Conservation (phyloP, 1,140 invertebrate genomes). For the Drosophila kohkoa region DNA sequence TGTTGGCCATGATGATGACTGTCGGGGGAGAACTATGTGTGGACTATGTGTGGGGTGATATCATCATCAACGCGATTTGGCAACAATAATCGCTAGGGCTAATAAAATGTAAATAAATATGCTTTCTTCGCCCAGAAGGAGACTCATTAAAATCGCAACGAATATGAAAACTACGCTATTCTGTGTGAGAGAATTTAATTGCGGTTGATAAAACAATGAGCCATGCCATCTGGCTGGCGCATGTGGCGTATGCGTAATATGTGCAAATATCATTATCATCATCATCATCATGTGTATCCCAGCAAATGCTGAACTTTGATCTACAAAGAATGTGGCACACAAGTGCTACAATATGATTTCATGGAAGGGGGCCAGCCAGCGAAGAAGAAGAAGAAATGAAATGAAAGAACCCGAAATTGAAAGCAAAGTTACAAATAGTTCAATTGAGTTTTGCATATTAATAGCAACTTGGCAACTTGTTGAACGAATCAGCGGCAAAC, state of each 20-base stretch:
- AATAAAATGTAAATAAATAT: conserved; percentile 80
- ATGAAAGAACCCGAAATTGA: conserved; percentile 39
- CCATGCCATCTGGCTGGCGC: conserved; percentile 4
- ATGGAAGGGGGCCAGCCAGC: background rate
- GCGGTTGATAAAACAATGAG: conserved; percentile 28
- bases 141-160: conserved; percentile 27
- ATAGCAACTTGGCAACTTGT: conserved; percentile 30
- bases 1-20: conserved; percentile 14
- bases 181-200: conserved; percentile 29
- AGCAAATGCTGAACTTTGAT: conserved; percentile 65
- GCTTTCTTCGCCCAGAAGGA: conserved; percentile 51
- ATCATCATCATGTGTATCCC: background rate
- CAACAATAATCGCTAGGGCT: conserved; percentile 70
- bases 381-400: background rate
- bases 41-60: conserved; percentile 54
- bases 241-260: conserved; percentile 47
- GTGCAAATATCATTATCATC: conserved; percentile 21
- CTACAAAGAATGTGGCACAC: conserved; percentile 58
- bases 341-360: conserved; percentile 45
- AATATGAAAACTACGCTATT: background rate
- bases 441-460: conserved; percentile 59
- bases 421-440: conserved; percentile 66
- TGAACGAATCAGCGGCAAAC: conserved; percentile 36
- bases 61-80: conserved; percentile 75
- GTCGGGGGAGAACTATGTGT: conserved; percentile 6